Evolutionary conservation across 2,888 invertebrate genomes (phyloP), one percentile per base, ranked within the genome.

Genomic region (Drosophila mercatorum): DNA sequence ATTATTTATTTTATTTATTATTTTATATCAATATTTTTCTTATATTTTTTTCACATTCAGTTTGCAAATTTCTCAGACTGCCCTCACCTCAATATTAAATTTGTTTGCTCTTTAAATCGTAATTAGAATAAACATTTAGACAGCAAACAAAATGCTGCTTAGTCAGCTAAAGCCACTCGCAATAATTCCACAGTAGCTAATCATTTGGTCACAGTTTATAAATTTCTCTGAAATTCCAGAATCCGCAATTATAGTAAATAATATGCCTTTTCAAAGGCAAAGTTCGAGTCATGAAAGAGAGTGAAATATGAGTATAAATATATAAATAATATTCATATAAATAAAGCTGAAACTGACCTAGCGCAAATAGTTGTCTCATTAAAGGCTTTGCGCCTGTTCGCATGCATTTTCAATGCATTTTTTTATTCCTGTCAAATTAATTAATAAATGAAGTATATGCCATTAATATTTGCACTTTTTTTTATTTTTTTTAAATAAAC

Each of bases 391-490:
- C 28, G 41, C 47, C 26, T 31, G 41, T 53, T 22, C 12, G n/a
- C 22, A 22, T 28, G 28, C 2, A 44, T 44, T 60, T 64, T 47
- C 36, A 46, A 40, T 59, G 28, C 46, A 55, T 43, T 64, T 22
- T 40, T 43, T 14, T 63, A 59, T 66, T 62, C 43, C 65, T 51
- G 68, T 78, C 73, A 74, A 72, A 74, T 72, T 83, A 70, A 74
- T 78, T 78, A 81, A 83, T 80, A 75, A 83, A 72, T 73, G 68
- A 36, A 43, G 56, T 56, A 67, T 69, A 68, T 81, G 61, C 59
- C 71, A 82, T 72, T 76, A 75, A 63, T 81, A 66, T 79, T 81
- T 82, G 70, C 69, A 70, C 67, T 68, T 75, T 81, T 80, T 80
- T 66, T 75, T 22, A 81, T 66, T 75, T 75, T 64, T 72, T 12